These are phyloP conservation scores for Lepus oiostolus DNA, from an alignment of 2,797 vertebrate genomes.

Conservation along the genomic window DNA sequence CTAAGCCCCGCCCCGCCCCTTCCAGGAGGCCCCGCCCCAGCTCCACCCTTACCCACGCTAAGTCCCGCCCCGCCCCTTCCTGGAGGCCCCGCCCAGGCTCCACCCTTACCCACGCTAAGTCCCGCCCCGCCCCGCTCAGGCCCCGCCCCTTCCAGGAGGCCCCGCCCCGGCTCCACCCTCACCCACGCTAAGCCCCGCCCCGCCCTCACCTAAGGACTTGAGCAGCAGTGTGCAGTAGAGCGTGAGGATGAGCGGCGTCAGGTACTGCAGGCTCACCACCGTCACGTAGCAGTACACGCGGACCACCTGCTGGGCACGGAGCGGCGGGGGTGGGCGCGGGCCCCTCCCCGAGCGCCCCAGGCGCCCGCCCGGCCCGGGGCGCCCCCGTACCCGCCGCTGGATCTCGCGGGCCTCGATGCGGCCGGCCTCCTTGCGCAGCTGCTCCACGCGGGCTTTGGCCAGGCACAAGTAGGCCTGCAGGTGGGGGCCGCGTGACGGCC, in stretches of 20 bases:
- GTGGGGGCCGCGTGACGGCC: slow-evolving; percentile 91
- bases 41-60: not conserved
- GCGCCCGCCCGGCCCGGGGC: not conserved
- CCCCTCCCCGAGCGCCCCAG: too few relatives aligned
- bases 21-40: not conserved
- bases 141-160: too few relatives aligned
- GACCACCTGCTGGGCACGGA: slow-evolving; percentile 90
- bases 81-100: too few relatives aligned
- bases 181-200: not conserved
- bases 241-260: slow-evolving; percentile 94
- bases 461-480: slow-evolving; percentile 97
- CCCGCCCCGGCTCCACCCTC: not conserved
- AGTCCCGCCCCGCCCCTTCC: too few relatives aligned
- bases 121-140: accelerated
- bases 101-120: too few relatives aligned
- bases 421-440: slow-evolving; percentile 95
- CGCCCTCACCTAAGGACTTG: slow-evolving; percentile 93
- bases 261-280: slow-evolving; percentile 96
- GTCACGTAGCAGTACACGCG: slow-evolving; percentile 96
- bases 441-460: slow-evolving; percentile 94
- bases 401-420: slow-evolving; percentile 95
- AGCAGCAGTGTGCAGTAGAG: slow-evolving; percentile 94
- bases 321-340: not conserved
- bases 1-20: not conserved
- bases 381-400: slow-evolving; percentile 92